Percentiles rank a stretch among this genome's conserved stretches.
Conservation (phyloP, 1,140 invertebrate species). For the Drosophila chauvacae region DNA sequence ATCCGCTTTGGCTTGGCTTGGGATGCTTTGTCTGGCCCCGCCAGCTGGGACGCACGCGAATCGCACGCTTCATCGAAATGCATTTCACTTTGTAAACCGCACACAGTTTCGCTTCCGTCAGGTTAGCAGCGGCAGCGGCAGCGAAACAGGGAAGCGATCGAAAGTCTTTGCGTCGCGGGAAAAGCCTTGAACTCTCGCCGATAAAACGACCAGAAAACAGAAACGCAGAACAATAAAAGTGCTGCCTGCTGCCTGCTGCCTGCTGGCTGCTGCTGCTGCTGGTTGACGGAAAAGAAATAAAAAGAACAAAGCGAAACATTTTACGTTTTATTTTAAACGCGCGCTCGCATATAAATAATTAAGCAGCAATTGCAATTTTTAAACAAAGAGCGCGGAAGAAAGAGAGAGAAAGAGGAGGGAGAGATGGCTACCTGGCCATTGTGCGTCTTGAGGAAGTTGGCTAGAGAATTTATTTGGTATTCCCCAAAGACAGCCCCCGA, state of each 20-base stretch:
- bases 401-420: not conserved
- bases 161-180: slow-evolving; percentile 51
- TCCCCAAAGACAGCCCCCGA: slow-evolving; percentile 24
- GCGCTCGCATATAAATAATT: slow-evolving; percentile 40
- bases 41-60: slow-evolving; percentile 35
- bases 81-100: slow-evolving; percentile 50
- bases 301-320: slow-evolving; percentile 57
- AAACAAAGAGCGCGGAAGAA: slow-evolving; percentile 31
- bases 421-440: not conserved
- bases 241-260: slow-evolving; percentile 1
- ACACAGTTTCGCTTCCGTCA: slow-evolving; percentile 61
- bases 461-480: slow-evolving; percentile 42
- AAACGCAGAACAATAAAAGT: slow-evolving; percentile 48
- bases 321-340: slow-evolving; percentile 61
- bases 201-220: slow-evolving; percentile 28
- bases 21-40: slow-evolving; percentile 51
- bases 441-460: slow-evolving; percentile 38
- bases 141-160: slow-evolving; percentile 64
- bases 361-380: slow-evolving; percentile 43
- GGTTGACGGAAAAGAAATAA: slow-evolving; percentile 31
- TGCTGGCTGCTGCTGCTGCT: slow-evolving; percentile 18
- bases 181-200: slow-evolving; percentile 71
- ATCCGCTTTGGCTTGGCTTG: slow-evolving; percentile 10
- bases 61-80: slow-evolving; percentile 49
- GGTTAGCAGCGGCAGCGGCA: slow-evolving; percentile 26